Evolutionary conservation across 2,888 invertebrate species (phyloP).

Genomic region (Podabrus alpinus): DNA sequence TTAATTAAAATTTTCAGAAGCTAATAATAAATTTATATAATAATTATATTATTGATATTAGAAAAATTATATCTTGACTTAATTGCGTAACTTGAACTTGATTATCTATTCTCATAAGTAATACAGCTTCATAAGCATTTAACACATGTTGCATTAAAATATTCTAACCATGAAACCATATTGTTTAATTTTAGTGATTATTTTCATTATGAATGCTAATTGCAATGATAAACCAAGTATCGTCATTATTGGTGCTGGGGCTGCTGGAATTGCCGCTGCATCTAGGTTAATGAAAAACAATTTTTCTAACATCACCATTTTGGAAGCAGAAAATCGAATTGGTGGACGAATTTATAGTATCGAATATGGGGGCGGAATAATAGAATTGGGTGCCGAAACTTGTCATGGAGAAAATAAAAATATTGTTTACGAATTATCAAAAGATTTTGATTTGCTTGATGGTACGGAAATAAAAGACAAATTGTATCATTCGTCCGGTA

Average conservation of each 20-base stretch:
- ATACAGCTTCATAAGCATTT: background rate
- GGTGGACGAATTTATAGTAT: constrained; percentile 39
- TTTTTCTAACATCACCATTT: constrained; percentile 54
- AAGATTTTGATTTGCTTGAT: constrained; percentile 32
- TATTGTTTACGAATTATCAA: constrained; percentile 38
- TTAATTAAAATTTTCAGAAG: background rate
- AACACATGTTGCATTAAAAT: background rate
- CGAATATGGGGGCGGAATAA: constrained; percentile 35
- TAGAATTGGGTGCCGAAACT: constrained; percentile 43
- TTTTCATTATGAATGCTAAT: background rate
- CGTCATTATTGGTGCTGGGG: constrained; percentile 61
- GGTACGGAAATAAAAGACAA: constrained; percentile 31
- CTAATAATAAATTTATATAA: background rate
- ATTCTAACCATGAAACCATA: background rate
- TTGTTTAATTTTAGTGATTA: background rate
- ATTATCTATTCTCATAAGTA: background rate
- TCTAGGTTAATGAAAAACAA: constrained; percentile 55
- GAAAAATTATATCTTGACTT: background rate
- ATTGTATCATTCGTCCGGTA: constrained; percentile 20
- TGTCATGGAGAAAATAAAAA: constrained; percentile 43
- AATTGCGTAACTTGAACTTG: background rate
- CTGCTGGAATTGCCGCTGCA: constrained; percentile 63
- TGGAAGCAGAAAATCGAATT: constrained; percentile 43
- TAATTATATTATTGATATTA: too few species aligned
- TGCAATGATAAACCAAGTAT: constrained; percentile 37